Base-by-base conservation (phyloP, 1,140 invertebrate genomes). In the Zaprionus capensis region DNA sequence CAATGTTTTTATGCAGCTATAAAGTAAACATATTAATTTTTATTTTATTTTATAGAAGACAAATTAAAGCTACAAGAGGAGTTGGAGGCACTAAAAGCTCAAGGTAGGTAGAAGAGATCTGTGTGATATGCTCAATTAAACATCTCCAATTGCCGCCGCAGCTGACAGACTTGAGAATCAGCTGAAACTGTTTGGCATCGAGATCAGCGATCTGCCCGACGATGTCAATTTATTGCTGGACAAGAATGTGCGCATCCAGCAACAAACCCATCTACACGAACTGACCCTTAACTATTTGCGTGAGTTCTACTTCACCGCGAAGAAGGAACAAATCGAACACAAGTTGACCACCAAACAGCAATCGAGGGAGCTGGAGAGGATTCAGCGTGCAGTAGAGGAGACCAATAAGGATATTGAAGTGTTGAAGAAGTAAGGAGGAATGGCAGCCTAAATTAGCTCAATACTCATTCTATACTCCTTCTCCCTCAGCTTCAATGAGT, bases 161-260 rank as follows among this genome's bases (percentile, higher is more conserved):
- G 82, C 69, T 7, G 78, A 81, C 9, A 77, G 82, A 28, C 79
- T 76, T 24, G 86, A 92, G 28, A 57, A 74, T 14, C 77, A 78
- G n/a, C 41, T 92, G 6, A 87, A 88, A 51, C 34, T 78, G 5
- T 22, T 84, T 0, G 70, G 76, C 20, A 24, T 92, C 7, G 83
- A 92, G 34, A 41, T 91, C 0, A 78, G 77, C 14, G 91, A 92
- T 44, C 70, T 92, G n/a, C 80, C 76, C 0, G 80, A 91, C 22
- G 82, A 90, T 38, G 64, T 91, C 5, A 24, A 68, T 14, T n/a
- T 46, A 5, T 64, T 91, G 24, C 41, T 92, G 2, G 79, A 88
- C 11, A 81, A 88, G 26, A 80, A 63, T 55, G 81, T 71, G 0
- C 62, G 77, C n/a, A 17, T 91, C 2, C 82, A 91, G 38, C 26